Base-by-base conservation (phyloP, 2,113 vertebrate genomes). In the Paradisaea rubra region DNA sequence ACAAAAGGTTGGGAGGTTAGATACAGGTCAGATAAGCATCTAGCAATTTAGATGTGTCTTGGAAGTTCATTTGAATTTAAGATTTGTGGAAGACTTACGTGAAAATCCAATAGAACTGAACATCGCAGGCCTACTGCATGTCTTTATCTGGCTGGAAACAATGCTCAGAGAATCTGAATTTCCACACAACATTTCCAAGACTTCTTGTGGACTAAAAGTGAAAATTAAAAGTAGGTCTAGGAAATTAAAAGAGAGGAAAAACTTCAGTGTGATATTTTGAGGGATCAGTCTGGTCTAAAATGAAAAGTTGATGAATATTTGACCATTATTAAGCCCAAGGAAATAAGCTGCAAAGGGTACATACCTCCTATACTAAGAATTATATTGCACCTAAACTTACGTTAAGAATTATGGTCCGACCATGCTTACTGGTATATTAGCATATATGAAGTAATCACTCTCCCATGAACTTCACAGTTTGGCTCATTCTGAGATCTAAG, bases 1-100 rank as follows among this genome's bases (percentile, higher is more conserved):
- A 89, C 87, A 77, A 94, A 95, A 94, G 52, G 89, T 96, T 91
- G 60, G 35, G 37, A 93, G 91, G 89, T 96, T 81, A 95, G 42
- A 66, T 78, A 47, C 41, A 73, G 95, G 94, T 93, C 93, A 94
- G 39, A 81, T 71, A 94, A 95, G 9, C 44, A 91, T 90, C 25
- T 66, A 78, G 76, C 27, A 88, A 88, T 60, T 81, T 82, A 81
- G 28, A 80, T 77, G 52, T 70, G 42, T 77, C 59, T 89, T 78
- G 39, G 70, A 94, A 86, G 21, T 86, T 88, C 52, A 74, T 85
- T 87, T 95, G 59, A 90, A 94, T 91, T 89, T 83, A 78, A 72
- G n/a, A 93, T 77, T 91, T 5, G 5, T 60, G 66, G 33, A 91
- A 94, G 24, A 1, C 14, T 54, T 22, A 44, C 33, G n/a, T 77